phyloP scores from a whole-genome alignment of 1,140 invertebrate genomes.

The Lepidurus apus region DNA sequence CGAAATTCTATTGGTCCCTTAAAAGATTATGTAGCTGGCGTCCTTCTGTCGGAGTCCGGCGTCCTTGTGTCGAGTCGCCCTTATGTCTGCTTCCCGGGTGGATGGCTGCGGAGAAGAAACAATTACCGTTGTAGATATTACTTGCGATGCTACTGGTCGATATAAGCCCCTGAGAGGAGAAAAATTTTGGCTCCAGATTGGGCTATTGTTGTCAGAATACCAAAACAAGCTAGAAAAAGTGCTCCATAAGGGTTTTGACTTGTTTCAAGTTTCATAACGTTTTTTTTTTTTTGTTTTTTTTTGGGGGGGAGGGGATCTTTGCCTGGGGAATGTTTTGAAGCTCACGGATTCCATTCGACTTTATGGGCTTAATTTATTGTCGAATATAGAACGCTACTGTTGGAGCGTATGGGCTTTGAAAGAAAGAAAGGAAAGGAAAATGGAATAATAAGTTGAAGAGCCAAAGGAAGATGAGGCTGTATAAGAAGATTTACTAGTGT shows the following conservation, averaged over 20 bases:
- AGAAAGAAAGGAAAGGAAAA: neutral
- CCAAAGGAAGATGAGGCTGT: neutral
- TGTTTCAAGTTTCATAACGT: neutral
- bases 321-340: neutral
- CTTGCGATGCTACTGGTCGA: too few relatives aligned
- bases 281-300: neutral
- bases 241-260: neutral
- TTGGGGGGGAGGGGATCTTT: neutral
- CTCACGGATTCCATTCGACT: too few relatives aligned
- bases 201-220: neutral
- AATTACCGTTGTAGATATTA: too few relatives aligned
- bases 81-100: too few relatives aligned
- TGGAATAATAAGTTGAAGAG: conserved; percentile 5
- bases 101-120: too few relatives aligned
- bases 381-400: too few relatives aligned
- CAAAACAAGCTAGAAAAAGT: neutral
- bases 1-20: too few relatives aligned
- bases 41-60: too few relatives aligned
- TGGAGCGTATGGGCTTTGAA: too few relatives aligned
- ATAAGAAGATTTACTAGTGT: conserved; percentile 4
- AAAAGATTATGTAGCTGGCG: too few relatives aligned
- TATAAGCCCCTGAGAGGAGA: neutral
- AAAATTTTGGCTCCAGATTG: neutral
- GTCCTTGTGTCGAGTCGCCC: too few relatives aligned
- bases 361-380: too few relatives aligned